A percentile compares a stretch with the other conserved stretches of the same genome.
Conservation (phyloP, 2,113 vertebrate species). For the Perca fluviatilis region DNA sequence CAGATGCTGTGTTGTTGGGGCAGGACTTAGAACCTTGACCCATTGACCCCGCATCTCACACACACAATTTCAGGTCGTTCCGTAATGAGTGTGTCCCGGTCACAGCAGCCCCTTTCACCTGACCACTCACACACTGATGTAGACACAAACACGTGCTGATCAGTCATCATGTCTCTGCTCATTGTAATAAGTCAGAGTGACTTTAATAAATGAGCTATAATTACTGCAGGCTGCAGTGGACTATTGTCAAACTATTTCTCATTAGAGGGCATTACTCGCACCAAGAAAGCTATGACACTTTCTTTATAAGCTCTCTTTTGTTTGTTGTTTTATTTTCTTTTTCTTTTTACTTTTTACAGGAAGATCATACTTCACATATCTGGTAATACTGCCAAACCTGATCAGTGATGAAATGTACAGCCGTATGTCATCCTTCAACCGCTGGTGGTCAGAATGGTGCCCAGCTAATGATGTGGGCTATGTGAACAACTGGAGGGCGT, state of each 20-base stretch:
- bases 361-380: too few relatives aligned
- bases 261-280: neutral
- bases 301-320: neutral
- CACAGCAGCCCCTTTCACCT: constrained; percentile 73
- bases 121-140: constrained; percentile 49
- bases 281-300: neutral
- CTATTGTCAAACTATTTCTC: constrained; percentile 1
- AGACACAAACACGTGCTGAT: constrained; percentile 58
- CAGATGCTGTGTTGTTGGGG: constrained; percentile 83
- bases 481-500: too few relatives aligned
- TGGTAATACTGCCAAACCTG: too few relatives aligned
- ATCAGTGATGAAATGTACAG: too few relatives aligned
- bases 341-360: neutral
- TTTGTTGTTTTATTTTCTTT: neutral
- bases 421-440: too few relatives aligned
- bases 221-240: constrained; percentile 27
- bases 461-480: too few relatives aligned
- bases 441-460: too few relatives aligned
- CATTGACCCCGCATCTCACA: constrained; percentile 66
- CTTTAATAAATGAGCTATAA: constrained; percentile 64
- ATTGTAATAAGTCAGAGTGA: constrained; percentile 52
- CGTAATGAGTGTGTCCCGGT: constrained; percentile 78
- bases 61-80: constrained; percentile 55
- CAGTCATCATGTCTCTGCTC: constrained; percentile 67
- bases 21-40: constrained; percentile 79